These are phyloP conservation scores for Heliothis virescens DNA, from an alignment of 1,140 invertebrate species.

Conservation along the genomic window DNA sequence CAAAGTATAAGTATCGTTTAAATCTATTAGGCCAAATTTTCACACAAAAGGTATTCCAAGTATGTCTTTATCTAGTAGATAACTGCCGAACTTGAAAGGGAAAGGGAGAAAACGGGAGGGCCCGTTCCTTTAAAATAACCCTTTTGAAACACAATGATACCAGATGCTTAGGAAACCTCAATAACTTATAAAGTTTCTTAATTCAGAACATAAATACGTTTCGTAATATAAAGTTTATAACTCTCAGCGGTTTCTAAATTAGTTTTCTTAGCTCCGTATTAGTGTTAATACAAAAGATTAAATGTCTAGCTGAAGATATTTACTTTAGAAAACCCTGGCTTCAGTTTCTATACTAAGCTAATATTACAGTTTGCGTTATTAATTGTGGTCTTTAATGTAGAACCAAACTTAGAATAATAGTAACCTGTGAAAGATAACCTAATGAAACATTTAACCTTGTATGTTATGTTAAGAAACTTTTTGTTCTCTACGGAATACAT, in stretches of 20 bases:
- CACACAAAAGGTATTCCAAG: no score
- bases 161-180: not conserved
- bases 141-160: slow-evolving; percentile 20
- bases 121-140: not conserved
- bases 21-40: no score
- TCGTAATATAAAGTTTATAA: slow-evolving; percentile 40
- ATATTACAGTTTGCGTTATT: not conserved
- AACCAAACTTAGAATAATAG: no score
- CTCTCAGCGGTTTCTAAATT: slow-evolving; percentile 31
- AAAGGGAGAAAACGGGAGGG: not conserved
- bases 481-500: no score
- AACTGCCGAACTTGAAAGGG: not conserved
- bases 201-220: not conserved
- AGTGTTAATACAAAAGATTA: slow-evolving; percentile 13
- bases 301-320: not conserved
- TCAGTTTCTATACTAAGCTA: no score
- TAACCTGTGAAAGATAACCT: no score
- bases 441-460: no score
- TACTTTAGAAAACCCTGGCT: no score
- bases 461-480: no score
- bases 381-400: not conserved
- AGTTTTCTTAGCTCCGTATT: slow-evolving; percentile 30
- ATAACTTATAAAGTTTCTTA: slow-evolving; percentile 25
- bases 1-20: no score
- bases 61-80: no score